These are phyloP conservation scores for Linepithema humile DNA, from an alignment of 1,140 invertebrate genomes.

Conservation along the genomic window DNA sequence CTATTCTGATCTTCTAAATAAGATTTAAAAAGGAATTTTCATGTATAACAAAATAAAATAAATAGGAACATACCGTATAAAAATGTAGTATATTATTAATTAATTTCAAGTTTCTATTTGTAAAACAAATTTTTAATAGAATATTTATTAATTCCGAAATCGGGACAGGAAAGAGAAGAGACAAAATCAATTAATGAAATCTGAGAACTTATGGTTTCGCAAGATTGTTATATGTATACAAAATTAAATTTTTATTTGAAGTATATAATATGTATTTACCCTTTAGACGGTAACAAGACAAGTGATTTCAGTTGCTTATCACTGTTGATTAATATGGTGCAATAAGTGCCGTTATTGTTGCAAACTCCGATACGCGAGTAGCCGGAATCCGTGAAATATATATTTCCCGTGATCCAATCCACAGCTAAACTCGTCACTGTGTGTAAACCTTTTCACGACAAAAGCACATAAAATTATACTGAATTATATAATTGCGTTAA, in stretches of 20 bases:
- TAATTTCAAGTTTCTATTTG: too few species aligned
- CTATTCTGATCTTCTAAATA: background rate
- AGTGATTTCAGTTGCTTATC: constrained; percentile 87
- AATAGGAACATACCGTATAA: background rate
- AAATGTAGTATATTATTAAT: background rate
- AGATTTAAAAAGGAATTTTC: background rate
- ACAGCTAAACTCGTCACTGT: constrained; percentile 91
- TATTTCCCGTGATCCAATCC: constrained; percentile 92
- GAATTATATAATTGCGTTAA: too few species aligned
- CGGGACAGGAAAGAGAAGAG: too few species aligned
- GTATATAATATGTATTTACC: constrained; percentile 78
- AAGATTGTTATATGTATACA: background rate
- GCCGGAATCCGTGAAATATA: constrained; percentile 92
- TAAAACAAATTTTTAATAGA: too few species aligned
- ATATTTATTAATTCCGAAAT: too few species aligned
- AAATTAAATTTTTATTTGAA: background rate
- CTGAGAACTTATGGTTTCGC: background rate
- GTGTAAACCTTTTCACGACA: constrained; percentile 86
- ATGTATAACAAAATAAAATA: background rate
- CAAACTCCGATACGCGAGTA: constrained; percentile 91
- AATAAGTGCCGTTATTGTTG: constrained; percentile 86
- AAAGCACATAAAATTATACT: constrained; percentile 7
- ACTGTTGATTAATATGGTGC: constrained; percentile 86
- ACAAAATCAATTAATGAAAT: constrained; percentile 16
- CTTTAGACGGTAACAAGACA: constrained; percentile 86